Conservation (phyloP, 2,113 vertebrate genomes). For the Mustela lutreola region DNA sequence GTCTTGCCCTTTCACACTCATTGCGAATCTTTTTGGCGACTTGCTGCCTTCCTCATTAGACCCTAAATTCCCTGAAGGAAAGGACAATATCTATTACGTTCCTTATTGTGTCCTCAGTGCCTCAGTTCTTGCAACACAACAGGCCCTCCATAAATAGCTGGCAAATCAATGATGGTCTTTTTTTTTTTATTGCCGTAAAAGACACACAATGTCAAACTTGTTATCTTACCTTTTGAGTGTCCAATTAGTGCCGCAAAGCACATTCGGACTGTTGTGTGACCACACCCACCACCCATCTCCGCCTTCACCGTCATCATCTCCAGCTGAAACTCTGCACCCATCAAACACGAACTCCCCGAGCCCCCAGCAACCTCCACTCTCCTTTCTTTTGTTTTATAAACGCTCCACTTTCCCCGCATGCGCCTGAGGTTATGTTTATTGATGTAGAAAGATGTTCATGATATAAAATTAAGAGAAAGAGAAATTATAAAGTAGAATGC, state of each 20-base stretch:
- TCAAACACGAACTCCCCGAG: accelerated
- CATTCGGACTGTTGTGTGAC: accelerated
- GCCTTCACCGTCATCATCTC: neutral
- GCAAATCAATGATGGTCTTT: neutral
- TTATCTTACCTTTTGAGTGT: neutral
- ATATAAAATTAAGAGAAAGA: neutral
- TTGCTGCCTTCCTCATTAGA: neutral
- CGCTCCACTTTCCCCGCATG: too few relatives aligned
- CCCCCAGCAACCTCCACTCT: neutral
- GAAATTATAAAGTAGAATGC: neutral
- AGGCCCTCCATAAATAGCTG: neutral
- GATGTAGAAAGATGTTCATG: neutral
- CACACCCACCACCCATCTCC: accelerated
- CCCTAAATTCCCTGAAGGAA: neutral
- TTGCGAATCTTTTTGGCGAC: neutral
- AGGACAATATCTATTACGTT: too few relatives aligned
- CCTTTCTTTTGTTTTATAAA: neutral
- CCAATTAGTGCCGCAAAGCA: accelerated
- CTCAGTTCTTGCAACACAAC: neutral
- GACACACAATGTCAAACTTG: neutral
- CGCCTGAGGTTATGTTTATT: neutral
- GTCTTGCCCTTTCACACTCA: neutral
- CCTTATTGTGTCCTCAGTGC: neutral
- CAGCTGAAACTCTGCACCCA: neutral
- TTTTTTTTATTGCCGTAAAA: neutral